These are phyloP conservation scores for Coreius guichenoti DNA, from an alignment of 2,797 vertebrate species.

Conservation along the genomic window DNA sequence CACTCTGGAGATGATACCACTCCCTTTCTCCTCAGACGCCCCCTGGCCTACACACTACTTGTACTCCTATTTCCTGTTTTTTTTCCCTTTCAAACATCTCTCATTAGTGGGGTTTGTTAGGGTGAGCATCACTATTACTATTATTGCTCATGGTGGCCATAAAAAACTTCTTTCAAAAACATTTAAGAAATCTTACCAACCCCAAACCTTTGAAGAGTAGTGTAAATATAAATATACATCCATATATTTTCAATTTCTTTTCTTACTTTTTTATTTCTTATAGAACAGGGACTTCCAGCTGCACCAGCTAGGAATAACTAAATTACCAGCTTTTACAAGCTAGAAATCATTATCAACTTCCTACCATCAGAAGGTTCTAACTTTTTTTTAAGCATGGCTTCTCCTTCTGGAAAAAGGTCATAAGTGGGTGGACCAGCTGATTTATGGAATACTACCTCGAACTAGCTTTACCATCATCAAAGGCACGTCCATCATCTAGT, in stretches of 20 bases:
- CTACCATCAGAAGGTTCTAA: background rate
- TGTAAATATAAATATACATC: background rate
- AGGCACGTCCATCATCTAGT: background rate
- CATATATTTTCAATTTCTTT: background rate
- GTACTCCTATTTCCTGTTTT: conserved; percentile 15
- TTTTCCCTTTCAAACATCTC: background rate
- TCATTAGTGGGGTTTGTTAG: conserved; percentile 16
- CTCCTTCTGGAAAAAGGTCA: background rate
- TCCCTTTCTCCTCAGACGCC: conserved; percentile 54
- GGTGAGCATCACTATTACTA: background rate
- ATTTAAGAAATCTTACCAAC: background rate
- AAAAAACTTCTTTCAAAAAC: too few species aligned
- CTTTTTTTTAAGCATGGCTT: background rate
- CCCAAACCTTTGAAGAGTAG: background rate
- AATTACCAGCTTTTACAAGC: background rate
- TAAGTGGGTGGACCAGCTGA: background rate
- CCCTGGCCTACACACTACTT: conserved; percentile 21
- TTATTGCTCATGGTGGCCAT: background rate
- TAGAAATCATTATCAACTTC: background rate
- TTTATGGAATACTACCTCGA: too few species aligned
- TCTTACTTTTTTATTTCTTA: too few species aligned
- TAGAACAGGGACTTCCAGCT: background rate
- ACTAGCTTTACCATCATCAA: background rate
- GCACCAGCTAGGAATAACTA: background rate
- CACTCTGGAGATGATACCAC: conserved; percentile 58